These are phyloP conservation scores for Bombus pyrosoma DNA, from an alignment of 1,140 invertebrate species.

Conservation along the genomic window DNA sequence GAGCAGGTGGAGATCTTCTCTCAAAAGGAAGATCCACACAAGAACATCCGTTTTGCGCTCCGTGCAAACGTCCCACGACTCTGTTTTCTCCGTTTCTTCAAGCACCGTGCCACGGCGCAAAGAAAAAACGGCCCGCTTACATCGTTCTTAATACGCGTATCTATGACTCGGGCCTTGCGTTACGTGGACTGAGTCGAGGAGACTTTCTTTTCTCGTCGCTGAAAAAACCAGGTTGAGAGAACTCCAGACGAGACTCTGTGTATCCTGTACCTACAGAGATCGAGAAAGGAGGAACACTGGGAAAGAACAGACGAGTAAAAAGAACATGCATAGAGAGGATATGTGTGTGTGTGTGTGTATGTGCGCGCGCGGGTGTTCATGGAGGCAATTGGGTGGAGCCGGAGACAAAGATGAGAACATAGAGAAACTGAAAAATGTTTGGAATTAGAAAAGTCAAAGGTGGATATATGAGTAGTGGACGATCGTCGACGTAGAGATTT, in stretches of 20 bases:
- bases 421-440: neutral
- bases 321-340: neutral
- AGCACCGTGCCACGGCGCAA: neutral
- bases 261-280: conserved; percentile 15
- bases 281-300: neutral
- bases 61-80: neutral
- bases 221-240: conserved; percentile 37
- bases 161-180: conserved; percentile 9
- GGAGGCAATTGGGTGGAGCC: neutral
- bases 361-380: neutral
- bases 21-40: conserved; percentile 13
- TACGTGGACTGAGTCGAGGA: conserved; percentile 23
- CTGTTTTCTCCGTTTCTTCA: neutral
- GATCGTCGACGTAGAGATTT: neutral
- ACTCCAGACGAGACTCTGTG: conserved; percentile 2
- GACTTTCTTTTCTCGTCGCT: conserved; percentile 6
- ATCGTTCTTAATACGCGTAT: conserved; percentile 48
- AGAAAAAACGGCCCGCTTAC: conserved; percentile 20
- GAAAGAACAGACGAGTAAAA: neutral
- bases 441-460: neutral
- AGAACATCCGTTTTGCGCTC: conserved; percentile 15
- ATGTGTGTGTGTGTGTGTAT: fast-evolving
- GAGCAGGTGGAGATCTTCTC: neutral
- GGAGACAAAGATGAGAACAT: neutral
- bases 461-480: neutral